Evolutionary conservation across 2,797 vertebrate species (phyloP).

Genomic region (Protonibea diacanthus): DNA sequence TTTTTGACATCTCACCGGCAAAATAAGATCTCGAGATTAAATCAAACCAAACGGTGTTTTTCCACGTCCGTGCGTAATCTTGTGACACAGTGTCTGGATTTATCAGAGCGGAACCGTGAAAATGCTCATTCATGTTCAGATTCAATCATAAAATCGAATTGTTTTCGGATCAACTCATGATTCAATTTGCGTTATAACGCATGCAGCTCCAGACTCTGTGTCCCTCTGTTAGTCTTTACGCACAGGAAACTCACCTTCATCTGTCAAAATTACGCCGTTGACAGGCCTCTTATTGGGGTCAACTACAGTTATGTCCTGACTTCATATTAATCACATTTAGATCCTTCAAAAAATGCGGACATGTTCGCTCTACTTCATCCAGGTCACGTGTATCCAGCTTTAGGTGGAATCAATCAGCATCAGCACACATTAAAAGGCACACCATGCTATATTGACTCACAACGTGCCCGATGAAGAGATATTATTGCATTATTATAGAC

Average conservation of each 20-base stretch:
- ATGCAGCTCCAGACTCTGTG: background rate
- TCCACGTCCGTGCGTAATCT: background rate
- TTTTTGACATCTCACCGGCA: background rate
- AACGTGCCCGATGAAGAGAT: slow-evolving; percentile 21
- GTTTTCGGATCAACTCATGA: background rate
- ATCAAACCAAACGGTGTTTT: background rate
- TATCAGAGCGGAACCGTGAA: background rate
- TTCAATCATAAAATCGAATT: background rate
- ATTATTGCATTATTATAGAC: slow-evolving; percentile 48
- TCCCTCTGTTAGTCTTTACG: background rate
- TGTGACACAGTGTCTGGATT: background rate
- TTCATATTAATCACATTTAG: background rate
- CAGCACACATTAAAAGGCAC: background rate
- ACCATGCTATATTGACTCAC: background rate
- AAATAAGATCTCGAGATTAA: background rate
- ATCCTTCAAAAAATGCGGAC: background rate
- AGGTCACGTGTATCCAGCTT: background rate
- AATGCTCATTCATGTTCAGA: background rate
- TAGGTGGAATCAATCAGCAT: no score
- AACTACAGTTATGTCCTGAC: background rate
- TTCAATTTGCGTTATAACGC: background rate
- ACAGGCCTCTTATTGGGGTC: background rate
- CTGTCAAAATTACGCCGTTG: background rate
- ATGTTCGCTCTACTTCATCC: no score
- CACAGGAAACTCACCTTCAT: background rate